Percentiles rank a stretch among this genome's conserved stretches.
Evolutionary conservation across 2,888 invertebrate genomes (phyloP).

Genomic region (Norana najaformis): DNA sequence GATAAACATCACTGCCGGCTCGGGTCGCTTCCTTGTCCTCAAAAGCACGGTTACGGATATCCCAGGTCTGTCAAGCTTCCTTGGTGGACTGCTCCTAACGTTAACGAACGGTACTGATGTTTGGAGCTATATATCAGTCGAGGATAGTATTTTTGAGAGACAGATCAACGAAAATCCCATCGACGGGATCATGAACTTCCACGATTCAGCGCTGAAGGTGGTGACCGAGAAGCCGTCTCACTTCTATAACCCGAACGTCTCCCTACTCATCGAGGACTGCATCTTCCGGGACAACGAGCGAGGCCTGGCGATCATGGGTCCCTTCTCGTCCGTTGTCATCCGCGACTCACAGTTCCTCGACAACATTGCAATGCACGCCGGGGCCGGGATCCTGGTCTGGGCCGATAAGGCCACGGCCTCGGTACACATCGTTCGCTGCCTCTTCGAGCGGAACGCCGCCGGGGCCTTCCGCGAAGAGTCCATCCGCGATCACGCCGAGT

Average conservation of each 20-base stretch:
- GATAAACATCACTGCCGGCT: background rate
- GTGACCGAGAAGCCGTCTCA: background rate
- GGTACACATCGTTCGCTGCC: slow-evolving; percentile 36
- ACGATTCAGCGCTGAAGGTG: background rate
- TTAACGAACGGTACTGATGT: background rate
- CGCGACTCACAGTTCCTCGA: slow-evolving; percentile 26
- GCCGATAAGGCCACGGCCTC: background rate
- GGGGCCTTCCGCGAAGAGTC: slow-evolving; percentile 37
- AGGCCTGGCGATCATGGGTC: slow-evolving; percentile 38
- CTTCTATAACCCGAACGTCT: slow-evolving; percentile 9
- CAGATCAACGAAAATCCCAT: slow-evolving; percentile 25
- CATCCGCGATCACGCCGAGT: slow-evolving; percentile 19
- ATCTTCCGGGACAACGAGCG: slow-evolving; percentile 40
- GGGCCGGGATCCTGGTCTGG: slow-evolving; percentile 40
- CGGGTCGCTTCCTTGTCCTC: background rate
- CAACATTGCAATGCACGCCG: slow-evolving; percentile 45
- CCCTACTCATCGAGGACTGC: slow-evolving; percentile 30
- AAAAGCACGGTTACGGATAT: background rate
- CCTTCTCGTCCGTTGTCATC: slow-evolving; percentile 25
- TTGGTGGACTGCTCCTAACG: background rate
- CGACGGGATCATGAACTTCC: slow-evolving; percentile 14
- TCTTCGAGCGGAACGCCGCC: slow-evolving; percentile 41
- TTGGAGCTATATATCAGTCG: background rate
- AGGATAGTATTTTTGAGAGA: background rate
- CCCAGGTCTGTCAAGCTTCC: background rate